Evolutionary conservation across 2,888 invertebrate genomes (phyloP).

Genomic region (Eupeodes latifasciatus): DNA sequence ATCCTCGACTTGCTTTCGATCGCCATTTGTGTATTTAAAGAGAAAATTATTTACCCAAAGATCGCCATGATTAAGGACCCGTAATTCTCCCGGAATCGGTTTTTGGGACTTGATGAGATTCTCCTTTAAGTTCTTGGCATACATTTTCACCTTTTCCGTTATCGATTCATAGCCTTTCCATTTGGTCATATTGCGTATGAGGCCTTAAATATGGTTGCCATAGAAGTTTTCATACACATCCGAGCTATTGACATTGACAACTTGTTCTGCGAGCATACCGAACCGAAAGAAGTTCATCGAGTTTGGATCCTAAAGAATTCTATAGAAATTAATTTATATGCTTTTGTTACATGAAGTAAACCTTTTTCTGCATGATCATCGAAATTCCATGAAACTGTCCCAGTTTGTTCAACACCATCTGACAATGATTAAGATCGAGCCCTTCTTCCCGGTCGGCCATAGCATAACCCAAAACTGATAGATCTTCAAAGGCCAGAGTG

Average conservation of each 20-base stretch:
- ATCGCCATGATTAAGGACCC: conserved; percentile 85
- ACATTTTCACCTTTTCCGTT: conserved; percentile 80
- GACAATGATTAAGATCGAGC: conserved; percentile 84
- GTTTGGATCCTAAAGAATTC: conserved; percentile 76
- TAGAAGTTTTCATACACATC: conserved; percentile 73
- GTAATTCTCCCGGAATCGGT: conserved; percentile 79
- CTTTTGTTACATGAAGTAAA: conserved; percentile 14
- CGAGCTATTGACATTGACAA: conserved; percentile 70
- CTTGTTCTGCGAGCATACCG: conserved; percentile 79
- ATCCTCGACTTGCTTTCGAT: conserved; percentile 25
- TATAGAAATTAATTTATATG: not conserved
- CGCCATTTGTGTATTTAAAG: conserved; percentile 82
- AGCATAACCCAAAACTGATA: conserved; percentile 84
- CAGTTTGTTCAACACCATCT: conserved; percentile 84
- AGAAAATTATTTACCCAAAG: conserved; percentile 85
- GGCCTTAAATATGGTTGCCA: conserved; percentile 76
- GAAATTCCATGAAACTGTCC: conserved; percentile 86
- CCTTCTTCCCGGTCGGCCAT: conserved; percentile 85
- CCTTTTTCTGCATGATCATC: conserved; percentile 85
- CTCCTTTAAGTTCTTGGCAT: conserved; percentile 77
- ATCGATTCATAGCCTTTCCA: conserved; percentile 84
- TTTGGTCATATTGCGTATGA: conserved; percentile 80
- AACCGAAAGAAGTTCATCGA: conserved; percentile 77
- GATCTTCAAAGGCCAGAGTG: conserved; percentile 80
- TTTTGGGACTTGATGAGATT: conserved; percentile 78